Conservation (phyloP, 2,113 vertebrate species). For the Calonectris borealis region DNA sequence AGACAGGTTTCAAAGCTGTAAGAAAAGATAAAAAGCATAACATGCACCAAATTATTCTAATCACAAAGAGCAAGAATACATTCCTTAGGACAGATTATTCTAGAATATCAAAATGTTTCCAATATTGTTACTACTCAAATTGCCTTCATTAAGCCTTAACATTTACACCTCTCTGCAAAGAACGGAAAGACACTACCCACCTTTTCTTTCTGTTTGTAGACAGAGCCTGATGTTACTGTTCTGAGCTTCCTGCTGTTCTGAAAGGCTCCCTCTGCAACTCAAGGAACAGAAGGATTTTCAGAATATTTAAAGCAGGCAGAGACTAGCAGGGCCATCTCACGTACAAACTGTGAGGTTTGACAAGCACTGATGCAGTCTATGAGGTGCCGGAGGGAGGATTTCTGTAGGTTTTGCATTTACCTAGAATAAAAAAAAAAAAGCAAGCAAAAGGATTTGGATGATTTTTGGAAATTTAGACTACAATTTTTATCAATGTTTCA, state of each 20-base stretch:
- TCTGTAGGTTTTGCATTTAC: background rate
- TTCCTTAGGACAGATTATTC: background rate
- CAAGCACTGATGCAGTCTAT: background rate
- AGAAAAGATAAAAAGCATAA: background rate
- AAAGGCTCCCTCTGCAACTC: background rate
- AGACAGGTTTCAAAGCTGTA: background rate
- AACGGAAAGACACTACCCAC: background rate
- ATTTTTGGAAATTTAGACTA: background rate
- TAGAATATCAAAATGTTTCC: background rate
- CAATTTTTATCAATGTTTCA: background rate
- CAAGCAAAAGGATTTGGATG: background rate
- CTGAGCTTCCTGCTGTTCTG: background rate
- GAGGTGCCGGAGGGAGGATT: background rate
- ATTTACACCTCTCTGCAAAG: background rate
- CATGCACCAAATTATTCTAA: background rate
- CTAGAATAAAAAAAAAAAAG: background rate
- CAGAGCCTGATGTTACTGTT: background rate
- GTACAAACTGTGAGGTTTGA: background rate
- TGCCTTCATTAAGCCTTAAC: background rate
- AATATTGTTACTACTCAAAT: background rate
- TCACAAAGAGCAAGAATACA: background rate
- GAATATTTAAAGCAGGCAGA: background rate
- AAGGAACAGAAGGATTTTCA: background rate
- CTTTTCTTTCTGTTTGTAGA: background rate
- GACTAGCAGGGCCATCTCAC: background rate